Evolutionary conservation across 2,113 vertebrate species (phyloP).

Genomic region (Xyliphius kryptos): DNA sequence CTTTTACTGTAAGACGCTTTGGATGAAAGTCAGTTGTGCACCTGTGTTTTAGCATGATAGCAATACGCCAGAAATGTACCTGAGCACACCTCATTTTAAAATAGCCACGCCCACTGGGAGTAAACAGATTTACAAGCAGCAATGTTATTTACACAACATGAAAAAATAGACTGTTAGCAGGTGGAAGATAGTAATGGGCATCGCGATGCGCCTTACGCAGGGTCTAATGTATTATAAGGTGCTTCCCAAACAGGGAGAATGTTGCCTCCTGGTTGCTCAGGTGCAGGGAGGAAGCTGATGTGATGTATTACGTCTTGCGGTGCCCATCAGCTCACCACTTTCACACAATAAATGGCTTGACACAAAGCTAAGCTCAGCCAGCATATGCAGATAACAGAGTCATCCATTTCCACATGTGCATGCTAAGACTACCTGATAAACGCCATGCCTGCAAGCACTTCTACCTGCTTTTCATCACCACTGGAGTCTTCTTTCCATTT

Average conservation of each 20-base stretch:
- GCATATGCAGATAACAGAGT: conserved; percentile 68
- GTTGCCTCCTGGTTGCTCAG: conserved; percentile 56
- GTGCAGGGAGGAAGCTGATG: conserved; percentile 50
- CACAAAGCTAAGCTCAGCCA: conserved; percentile 65
- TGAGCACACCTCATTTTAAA: too few species aligned
- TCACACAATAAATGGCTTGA: conserved; percentile 61
- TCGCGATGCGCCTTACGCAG: too few species aligned
- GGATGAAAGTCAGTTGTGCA: too few species aligned
- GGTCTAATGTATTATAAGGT: too few species aligned
- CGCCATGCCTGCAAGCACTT: conserved; percentile 68
- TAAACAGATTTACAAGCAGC: too few species aligned
- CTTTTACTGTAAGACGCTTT: too few species aligned
- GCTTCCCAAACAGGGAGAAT: conserved; percentile 51
- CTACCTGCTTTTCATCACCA: conserved; percentile 66
- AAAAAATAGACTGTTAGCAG: too few species aligned
- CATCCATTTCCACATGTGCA: conserved; percentile 69
- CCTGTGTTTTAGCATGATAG: too few species aligned
- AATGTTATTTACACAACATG: too few species aligned
- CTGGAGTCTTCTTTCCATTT: conserved; percentile 49
- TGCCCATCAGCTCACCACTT: conserved; percentile 60
- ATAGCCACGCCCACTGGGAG: too few species aligned
- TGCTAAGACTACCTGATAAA: conserved; percentile 75
- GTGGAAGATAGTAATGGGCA: too few species aligned
- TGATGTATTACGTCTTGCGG: conserved; percentile 66
- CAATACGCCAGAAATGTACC: too few species aligned